Conservation (phyloP, 2,888 invertebrate species). For the Eustalomyia histrio region DNA sequence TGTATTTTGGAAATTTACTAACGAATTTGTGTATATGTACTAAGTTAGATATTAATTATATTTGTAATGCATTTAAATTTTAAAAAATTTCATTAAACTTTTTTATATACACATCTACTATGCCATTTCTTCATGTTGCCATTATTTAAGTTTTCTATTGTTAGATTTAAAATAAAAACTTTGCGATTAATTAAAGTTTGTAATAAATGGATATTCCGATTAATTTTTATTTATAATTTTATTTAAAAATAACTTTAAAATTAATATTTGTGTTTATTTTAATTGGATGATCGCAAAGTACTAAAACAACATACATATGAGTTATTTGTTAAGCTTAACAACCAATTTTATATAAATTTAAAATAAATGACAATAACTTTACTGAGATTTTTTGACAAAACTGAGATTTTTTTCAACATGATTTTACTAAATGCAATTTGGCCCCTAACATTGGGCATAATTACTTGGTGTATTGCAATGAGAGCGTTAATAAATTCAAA, state of each 20-base stretch:
- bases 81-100: neutral
- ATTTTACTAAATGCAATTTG: too few species aligned
- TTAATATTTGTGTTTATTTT: too few species aligned
- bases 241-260: too few species aligned
- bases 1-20: neutral
- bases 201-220: too few species aligned
- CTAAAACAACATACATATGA: constrained; percentile 12
- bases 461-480: too few species aligned
- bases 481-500: too few species aligned
- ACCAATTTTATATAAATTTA: constrained; percentile 12
- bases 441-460: too few species aligned
- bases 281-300: neutral
- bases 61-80: constrained; percentile 13
- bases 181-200: neutral
- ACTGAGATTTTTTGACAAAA: neutral
- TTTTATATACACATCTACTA: neutral
- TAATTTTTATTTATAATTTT: too few species aligned
- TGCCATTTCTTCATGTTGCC: constrained; percentile 61
- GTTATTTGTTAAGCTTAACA: constrained; percentile 27
- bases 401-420: too few species aligned
- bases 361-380: constrained; percentile 64
- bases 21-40: constrained; percentile 10
- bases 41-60: neutral
- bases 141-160: constrained; percentile 21
- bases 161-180: neutral